phyloP scores from a whole-genome alignment of 30 jellyfish, hydroid and myxozoan genomes.

The Phacellophora camtschatica region DNA sequence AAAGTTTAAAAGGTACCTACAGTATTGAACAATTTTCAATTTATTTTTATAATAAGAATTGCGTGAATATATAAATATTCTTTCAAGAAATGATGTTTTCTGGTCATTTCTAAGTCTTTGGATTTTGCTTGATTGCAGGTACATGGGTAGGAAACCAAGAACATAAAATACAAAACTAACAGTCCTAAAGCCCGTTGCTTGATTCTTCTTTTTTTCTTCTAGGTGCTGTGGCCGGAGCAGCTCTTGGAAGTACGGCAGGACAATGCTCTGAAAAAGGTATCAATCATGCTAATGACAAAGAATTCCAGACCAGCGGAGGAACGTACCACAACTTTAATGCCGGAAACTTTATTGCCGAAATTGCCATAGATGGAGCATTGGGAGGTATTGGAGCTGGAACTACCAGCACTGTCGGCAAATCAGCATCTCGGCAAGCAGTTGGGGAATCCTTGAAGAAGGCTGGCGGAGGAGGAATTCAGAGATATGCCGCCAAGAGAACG shows the following conservation, averaged over 20 bases:
- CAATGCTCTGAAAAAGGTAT: conserved; percentile 51
- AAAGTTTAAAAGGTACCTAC: too few relatives aligned
- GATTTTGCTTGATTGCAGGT: too few relatives aligned
- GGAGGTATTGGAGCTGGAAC: conserved; percentile 25
- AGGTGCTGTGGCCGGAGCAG: conserved; percentile 56
- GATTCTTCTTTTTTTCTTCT: background rate
- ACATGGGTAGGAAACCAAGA: background rate
- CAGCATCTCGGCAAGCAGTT: conserved; percentile 32
- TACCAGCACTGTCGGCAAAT: conserved; percentile 7
- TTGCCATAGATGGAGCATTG: conserved; percentile 24
- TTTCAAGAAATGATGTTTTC: too few relatives aligned
- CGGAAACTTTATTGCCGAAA: conserved; percentile 17
- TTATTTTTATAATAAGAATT: too few relatives aligned
- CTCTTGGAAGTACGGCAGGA: conserved; percentile 45
- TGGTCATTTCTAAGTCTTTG: too few relatives aligned
- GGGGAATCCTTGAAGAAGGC: conserved; percentile 25
- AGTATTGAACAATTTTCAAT: too few relatives aligned
- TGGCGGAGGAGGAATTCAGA: conserved; percentile 47
- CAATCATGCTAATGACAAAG: conserved; percentile 36
- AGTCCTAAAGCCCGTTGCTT: background rate
- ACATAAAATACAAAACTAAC: background rate
- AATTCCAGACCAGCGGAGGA: conserved; percentile 43
- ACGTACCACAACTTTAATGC: conserved; percentile 31
- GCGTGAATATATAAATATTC: too few relatives aligned
- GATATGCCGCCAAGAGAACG: conserved; percentile 10